Evolutionary conservation across 2,113 vertebrate species (phyloP).

Genomic region (Ptyas mucosa): DNA sequence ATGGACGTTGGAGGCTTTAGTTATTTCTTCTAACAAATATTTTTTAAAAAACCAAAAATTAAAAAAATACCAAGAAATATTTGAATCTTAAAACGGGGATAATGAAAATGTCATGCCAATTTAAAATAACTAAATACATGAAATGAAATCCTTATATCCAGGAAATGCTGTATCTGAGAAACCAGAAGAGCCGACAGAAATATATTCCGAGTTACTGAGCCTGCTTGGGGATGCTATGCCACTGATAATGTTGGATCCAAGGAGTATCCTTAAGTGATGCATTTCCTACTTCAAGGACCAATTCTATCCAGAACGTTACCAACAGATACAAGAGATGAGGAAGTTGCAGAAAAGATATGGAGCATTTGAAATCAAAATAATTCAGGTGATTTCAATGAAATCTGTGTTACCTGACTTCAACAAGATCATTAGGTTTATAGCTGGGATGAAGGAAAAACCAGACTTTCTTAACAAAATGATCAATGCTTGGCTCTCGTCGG

Average conservation of each 20-base stretch:
- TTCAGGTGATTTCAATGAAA: not conserved
- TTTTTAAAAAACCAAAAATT: not conserved
- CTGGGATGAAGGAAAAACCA: constrained; percentile 99
- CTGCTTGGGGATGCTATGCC: not conserved
- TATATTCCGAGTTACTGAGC: not conserved
- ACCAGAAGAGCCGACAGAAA: not conserved
- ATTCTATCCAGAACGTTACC: constrained; percentile 4
- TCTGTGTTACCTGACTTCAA: constrained; percentile 88
- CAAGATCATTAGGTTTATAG: constrained; percentile 97
- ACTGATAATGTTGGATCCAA: not conserved
- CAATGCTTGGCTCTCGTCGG: constrained; percentile 90
- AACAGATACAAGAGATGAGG: not conserved
- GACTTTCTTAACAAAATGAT: constrained; percentile 99
- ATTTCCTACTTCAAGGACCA: not conserved
- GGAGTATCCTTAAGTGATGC: not conserved
- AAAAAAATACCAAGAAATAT: not conserved
- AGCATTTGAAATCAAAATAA: constrained; percentile 21
- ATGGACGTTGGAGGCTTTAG: constrained; percentile 30
- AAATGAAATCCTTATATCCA: not conserved
- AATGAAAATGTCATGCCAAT: not conserved
- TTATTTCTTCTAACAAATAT: not conserved
- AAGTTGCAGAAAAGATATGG: constrained; percentile 13
- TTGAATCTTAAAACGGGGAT: not conserved
- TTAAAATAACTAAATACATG: not conserved
- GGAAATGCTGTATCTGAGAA: not conserved